Base-by-base conservation (phyloP, 2,797 vertebrate genomes). In the Stomatorhinus walkeri region DNA sequence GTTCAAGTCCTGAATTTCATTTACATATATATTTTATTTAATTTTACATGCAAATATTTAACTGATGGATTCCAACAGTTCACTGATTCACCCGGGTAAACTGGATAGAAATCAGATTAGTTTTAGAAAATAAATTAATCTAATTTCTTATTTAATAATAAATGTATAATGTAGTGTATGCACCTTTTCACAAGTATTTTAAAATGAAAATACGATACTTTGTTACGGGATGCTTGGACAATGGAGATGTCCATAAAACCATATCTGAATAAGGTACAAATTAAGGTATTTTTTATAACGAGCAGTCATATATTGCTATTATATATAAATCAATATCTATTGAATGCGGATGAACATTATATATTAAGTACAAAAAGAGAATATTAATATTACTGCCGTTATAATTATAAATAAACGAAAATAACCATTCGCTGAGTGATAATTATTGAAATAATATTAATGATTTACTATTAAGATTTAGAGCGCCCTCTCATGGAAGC, bases 401-500 rank as follows among this genome's bases (percentile, higher is more conserved):
- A 36, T 68, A 68, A 28, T 68, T 68, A 14, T 49, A 85, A 85
- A 85, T 51, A 54, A 85, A 85, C 22, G 22, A 85, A 48, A 86
- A 56, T 24, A 48, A 8, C 16, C 19, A 40, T 19, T 79, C 36
- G 28, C 28, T 16, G 72, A 79, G 40, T 46, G 72, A 46, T 79
- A 43, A 48, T 54, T 32, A 68, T 24, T 40, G 59, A 12, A 86
- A 10, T 19, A 43, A 43, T 48, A 48, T 64, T 68, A 24, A 59
- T 43, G 9, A 46, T 61, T 87, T 89, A 54, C 54, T 43, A 76
- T 72, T 72, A 56, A 91, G 95, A 94, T 93, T 90, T 61, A 94
- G 90, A 92, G 95, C 96, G 95, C 96, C 96, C 95, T 96, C 96
- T 96, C 86, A 95, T 93, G 96, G 94, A 49, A 24, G 40, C 3